A percentile compares a stretch with the other conserved stretches of the same genome.
These are phyloP conservation scores for Melinaea menophilus DNA, from an alignment of 2,888 invertebrate genomes.

Conservation along the genomic window DNA sequence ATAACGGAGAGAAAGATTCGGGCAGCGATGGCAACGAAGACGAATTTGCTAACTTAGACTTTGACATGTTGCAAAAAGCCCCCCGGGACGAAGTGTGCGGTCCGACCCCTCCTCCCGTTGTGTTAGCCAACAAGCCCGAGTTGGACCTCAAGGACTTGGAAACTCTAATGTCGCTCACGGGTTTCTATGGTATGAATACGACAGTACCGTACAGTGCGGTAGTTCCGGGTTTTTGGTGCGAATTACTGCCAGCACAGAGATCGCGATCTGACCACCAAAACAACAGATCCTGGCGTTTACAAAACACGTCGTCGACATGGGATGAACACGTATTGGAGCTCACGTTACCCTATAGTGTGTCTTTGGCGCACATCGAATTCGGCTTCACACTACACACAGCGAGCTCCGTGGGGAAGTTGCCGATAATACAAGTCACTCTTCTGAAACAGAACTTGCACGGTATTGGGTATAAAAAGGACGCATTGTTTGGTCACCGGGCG, in stretches of 20 bases:
- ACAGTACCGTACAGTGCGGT: slow-evolving; percentile 87
- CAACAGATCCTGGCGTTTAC: slow-evolving; percentile 92
- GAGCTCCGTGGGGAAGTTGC: slow-evolving; percentile 82
- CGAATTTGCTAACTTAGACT: slow-evolving; percentile 73
- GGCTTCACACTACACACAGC: slow-evolving; percentile 89
- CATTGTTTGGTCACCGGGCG: slow-evolving; percentile 62
- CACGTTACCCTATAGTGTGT: slow-evolving; percentile 86
- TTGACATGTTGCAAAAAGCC: slow-evolving; percentile 64
- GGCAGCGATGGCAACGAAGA: slow-evolving; percentile 85
- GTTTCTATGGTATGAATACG: slow-evolving; percentile 81
- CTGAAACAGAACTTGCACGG: slow-evolving; percentile 80
- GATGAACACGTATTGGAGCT: slow-evolving; percentile 95
- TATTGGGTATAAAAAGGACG: slow-evolving; percentile 74
- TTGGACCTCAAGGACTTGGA: slow-evolving; percentile 80
- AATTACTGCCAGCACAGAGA: slow-evolving; percentile 93
- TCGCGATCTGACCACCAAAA: slow-evolving; percentile 93
- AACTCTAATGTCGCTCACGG: slow-evolving; percentile 84
- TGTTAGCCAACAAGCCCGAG: slow-evolving; percentile 79
- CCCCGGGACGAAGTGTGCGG: slow-evolving; percentile 59
- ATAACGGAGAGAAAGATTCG: slow-evolving; percentile 84
- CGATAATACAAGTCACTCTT: slow-evolving; percentile 86
- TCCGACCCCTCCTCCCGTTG: slow-evolving; percentile 51
- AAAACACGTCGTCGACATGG: slow-evolving; percentile 93
- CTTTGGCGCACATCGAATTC: slow-evolving; percentile 93
- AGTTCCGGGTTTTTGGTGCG: slow-evolving; percentile 95